Conservation (phyloP, 2,797 vertebrate species). For the Sparidentex hasta region DNA sequence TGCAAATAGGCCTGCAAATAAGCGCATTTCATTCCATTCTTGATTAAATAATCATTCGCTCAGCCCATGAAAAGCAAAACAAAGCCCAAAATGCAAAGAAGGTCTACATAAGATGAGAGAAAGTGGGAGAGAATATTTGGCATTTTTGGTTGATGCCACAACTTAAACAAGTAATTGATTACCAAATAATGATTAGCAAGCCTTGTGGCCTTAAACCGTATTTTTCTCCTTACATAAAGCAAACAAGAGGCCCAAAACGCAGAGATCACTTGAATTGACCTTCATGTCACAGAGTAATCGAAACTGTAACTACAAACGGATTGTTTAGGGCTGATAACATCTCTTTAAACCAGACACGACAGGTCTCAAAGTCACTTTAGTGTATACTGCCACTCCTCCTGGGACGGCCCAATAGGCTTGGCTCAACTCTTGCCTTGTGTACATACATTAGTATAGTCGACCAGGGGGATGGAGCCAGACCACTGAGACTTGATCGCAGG, state of each 20-base stretch:
- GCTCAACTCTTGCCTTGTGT: slow-evolving; percentile 32
- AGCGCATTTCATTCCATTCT: no score
- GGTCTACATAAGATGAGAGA: no score
- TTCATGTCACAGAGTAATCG: no score
- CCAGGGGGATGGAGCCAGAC: slow-evolving; percentile 39
- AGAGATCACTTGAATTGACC: background rate
- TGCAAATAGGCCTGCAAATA: no score
- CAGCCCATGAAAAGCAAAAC: no score
- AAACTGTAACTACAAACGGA: background rate
- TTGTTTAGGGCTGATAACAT: background rate
- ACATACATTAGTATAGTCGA: slow-evolving; percentile 48
- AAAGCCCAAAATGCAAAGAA: background rate
- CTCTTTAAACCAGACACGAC: background rate
- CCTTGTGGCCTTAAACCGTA: background rate
- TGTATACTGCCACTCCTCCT: slow-evolving; percentile 59
- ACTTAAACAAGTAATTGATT: background rate
- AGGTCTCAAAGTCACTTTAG: slow-evolving; percentile 13
- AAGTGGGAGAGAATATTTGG: background rate
- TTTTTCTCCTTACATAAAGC: background rate
- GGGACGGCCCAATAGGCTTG: slow-evolving; percentile 53
- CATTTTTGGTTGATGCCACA: background rate
- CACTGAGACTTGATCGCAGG: slow-evolving; percentile 32
- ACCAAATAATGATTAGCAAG: background rate
- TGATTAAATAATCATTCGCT: no score
- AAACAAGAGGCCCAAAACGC: background rate